These are phyloP conservation scores for Ctenomys sociabilis DNA, from an alignment of 2,113 vertebrate genomes.

Conservation along the genomic window DNA sequence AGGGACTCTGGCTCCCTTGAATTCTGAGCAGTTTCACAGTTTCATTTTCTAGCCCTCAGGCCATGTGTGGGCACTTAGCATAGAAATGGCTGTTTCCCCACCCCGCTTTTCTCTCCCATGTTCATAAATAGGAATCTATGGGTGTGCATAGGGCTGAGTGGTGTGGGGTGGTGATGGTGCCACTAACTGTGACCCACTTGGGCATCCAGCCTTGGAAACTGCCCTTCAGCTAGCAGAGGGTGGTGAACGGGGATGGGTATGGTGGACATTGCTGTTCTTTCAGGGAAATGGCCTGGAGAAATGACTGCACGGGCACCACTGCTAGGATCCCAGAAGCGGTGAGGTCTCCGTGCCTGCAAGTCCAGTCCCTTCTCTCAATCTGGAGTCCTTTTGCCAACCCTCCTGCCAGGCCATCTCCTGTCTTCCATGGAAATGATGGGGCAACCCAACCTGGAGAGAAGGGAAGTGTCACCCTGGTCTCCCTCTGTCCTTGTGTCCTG, in stretches of 20 bases:
- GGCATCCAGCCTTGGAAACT: conserved; percentile 62
- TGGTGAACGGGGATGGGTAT: neutral
- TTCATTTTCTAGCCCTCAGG: conserved; percentile 35
- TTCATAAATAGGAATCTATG: conserved; percentile 25
- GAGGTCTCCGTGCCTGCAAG: neutral
- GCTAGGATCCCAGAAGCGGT: neutral
- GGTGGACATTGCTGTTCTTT: neutral
- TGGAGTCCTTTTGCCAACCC: neutral
- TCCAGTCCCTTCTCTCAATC: neutral
- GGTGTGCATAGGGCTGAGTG: neutral
- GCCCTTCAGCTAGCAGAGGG: neutral
- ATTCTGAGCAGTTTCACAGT: neutral
- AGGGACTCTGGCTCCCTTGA: neutral
- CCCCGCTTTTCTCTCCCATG: neutral
- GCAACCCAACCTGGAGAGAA: neutral
- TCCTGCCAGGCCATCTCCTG: neutral
- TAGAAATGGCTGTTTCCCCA: conserved; percentile 63
- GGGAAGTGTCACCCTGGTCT: neutral
- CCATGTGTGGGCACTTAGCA: conserved; percentile 56
- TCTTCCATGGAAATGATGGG: neutral
- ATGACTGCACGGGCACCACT: neutral
- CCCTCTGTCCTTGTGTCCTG: neutral
- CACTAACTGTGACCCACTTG: conserved; percentile 59
- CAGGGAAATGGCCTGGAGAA: neutral
- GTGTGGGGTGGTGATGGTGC: neutral